phyloP scores from a whole-genome alignment of 2,888 invertebrate genomes.

The Antitype chi region DNA sequence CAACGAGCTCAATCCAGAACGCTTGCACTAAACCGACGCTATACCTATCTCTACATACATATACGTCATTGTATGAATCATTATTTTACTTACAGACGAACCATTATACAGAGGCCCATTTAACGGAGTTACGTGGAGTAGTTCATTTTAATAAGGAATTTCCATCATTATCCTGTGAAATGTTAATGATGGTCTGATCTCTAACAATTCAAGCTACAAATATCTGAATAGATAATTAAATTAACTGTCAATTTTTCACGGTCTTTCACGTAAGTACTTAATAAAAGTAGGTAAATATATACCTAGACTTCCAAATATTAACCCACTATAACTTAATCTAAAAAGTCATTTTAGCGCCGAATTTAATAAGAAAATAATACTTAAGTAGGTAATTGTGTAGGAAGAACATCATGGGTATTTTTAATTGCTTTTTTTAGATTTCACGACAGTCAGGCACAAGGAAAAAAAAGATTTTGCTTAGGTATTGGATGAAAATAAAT shows the following conservation, averaged over 20 bases:
- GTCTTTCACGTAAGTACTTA: not conserved
- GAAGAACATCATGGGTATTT: too few species aligned
- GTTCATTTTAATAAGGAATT: conserved; percentile 8
- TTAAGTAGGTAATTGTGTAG: too few species aligned
- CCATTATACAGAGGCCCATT: conserved; percentile 23
- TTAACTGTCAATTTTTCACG: not conserved
- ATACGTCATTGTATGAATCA: conserved; percentile 71
- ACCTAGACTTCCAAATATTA: not conserved
- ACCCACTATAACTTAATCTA: not conserved
- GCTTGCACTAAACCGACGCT: conserved; percentile 71
- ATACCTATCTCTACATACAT: conserved; percentile 61
- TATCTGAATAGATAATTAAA: not conserved
- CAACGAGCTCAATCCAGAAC: conserved; percentile 70
- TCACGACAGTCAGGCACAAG: too few species aligned
- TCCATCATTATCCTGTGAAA: not conserved
- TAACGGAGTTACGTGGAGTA: not conserved
- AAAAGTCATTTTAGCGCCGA: not conserved
- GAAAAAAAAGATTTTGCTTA: too few species aligned
- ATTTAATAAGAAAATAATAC: too few species aligned
- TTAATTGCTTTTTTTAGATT: too few species aligned
- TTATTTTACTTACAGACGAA: conserved; percentile 59
- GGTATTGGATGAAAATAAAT: too few species aligned
- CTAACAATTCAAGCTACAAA: not conserved
- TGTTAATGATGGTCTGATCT: not conserved
- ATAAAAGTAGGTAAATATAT: not conserved